Evolutionary conservation across 2,888 invertebrate species (phyloP), one percentile per base, ranked within the genome.

Genomic region (Cistogaster globosa): DNA sequence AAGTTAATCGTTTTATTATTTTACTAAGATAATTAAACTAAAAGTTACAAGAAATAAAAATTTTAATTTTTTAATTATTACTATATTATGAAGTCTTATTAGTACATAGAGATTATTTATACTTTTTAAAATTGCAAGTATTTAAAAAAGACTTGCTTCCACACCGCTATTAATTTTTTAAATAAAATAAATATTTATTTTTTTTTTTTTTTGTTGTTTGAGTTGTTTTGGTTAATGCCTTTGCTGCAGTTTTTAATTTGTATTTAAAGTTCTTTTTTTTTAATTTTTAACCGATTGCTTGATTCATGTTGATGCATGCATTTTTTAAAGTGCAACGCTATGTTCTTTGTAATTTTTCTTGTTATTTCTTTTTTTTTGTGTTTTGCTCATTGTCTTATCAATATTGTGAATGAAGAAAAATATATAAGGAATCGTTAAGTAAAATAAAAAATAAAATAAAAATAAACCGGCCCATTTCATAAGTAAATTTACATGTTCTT

Each of bases 401-500:
- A 83, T 86, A 82, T 83, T 86, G 78, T 82, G 81, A 84, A 80
- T 69, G 63, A 81, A 80, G 22, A 55, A 57, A 74, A 72, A 32
- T 6, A 51, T 62, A 55, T 38, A 63, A 79, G 55, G 74, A 71
- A 75, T 42, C 45, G 67, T 42, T 51, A 36, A 65, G 16, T 72
- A 63, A 75, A 42, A 55, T 4, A 58, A 63, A 75, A 18, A 53
- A 18, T 18, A 18, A 79, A 86, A 80, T 72, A 80, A 69, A 75
- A 63, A 78, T 51, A 86, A 86, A 86, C 85, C 86, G 87, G 86
- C 81, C 80, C 86, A 86, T 86, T 88, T 86, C 86, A 87, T 88
- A 88, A 88, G 88, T 88, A 88, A 87, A 88, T 87, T 88, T 88
- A 87, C 88, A 87, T 88, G 88, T 88, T 88, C 84, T 79, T 82